A percentile compares a stretch with the other conserved stretches of the same genome.
Conservation (phyloP, 2,797 vertebrate species). For the Neostethus bicornis region DNA sequence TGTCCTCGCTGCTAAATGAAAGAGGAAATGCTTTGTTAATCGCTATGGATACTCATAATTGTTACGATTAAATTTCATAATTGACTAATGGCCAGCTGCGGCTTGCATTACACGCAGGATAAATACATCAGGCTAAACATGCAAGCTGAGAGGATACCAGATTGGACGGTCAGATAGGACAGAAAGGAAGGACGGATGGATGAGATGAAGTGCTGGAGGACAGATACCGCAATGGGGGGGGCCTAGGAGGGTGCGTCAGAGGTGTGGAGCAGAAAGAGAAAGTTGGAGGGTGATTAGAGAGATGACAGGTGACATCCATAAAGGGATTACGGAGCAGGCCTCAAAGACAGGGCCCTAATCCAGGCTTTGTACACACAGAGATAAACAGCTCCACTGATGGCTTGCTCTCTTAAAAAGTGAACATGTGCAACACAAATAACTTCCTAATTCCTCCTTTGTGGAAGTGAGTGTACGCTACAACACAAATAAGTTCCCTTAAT, state of each 20-base stretch:
- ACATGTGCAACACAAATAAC: constrained; percentile 82
- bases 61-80: constrained; percentile 83
- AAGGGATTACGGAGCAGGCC: constrained; percentile 78
- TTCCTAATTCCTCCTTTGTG: constrained; percentile 79
- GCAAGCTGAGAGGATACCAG: constrained; percentile 73
- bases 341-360: constrained; percentile 81
- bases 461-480: constrained; percentile 67
- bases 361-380: constrained; percentile 78
- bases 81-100: constrained; percentile 82
- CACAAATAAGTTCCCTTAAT: constrained; percentile 77
- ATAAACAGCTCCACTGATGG: constrained; percentile 81
- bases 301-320: constrained; percentile 83
- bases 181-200: constrained; percentile 1
- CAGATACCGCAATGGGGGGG: too few species aligned
- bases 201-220: too few species aligned
- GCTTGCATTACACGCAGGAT: constrained; percentile 75
- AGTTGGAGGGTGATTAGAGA: constrained; percentile 79
- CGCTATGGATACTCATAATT: constrained; percentile 80
- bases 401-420: constrained; percentile 79
- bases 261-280: constrained; percentile 50
- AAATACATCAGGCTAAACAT: constrained; percentile 76
- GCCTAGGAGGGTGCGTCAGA: background rate
- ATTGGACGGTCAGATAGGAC: constrained; percentile 44
- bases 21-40: constrained; percentile 82
- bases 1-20: constrained; percentile 73